Conservation (phyloP, 1,140 invertebrate species). For the Platyscapa corneri region DNA sequence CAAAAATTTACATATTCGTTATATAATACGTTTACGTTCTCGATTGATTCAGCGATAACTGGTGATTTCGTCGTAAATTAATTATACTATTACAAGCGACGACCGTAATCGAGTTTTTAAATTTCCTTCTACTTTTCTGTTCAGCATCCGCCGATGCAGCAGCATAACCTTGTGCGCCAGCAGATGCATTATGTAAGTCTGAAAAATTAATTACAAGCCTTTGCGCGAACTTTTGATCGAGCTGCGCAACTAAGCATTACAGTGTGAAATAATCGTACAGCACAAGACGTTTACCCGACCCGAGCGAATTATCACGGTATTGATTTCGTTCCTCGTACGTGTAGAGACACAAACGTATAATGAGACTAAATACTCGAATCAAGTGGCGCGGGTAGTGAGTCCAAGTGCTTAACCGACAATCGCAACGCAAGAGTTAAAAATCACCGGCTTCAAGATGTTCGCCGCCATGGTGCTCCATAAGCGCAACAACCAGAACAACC, state of each 20-base stretch:
- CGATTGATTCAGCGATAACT: not conserved
- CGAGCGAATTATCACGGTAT: constrained; percentile 6
- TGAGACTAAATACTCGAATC: constrained; percentile 13
- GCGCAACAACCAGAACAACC: constrained; percentile 67
- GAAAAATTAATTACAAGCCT: not conserved
- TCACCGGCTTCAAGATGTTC: constrained; percentile 63
- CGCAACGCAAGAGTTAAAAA: not conserved
- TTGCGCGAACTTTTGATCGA: not conserved
- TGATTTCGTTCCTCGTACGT: constrained; percentile 6
- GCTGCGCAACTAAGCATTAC: not conserved
- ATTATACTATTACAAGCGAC: not conserved
- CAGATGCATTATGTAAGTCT: not conserved
- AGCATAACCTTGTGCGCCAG: not conserved
- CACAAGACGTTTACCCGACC: not conserved
- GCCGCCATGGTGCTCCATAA: constrained; percentile 73
- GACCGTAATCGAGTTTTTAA: not conserved
- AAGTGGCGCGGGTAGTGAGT: not conserved
- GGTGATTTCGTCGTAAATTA: not conserved
- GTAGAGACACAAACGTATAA: not conserved
- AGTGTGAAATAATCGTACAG: constrained; percentile 2
- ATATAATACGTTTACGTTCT: not conserved
- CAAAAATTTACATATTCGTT: too few species aligned
- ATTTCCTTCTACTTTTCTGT: not conserved
- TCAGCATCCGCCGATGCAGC: not conserved
- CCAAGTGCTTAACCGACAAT: not conserved